A percentile compares a stretch with the other conserved stretches of the same genome.
Conservation (phyloP, 2,113 vertebrate species). For the Leptocoma aspasia region DNA sequence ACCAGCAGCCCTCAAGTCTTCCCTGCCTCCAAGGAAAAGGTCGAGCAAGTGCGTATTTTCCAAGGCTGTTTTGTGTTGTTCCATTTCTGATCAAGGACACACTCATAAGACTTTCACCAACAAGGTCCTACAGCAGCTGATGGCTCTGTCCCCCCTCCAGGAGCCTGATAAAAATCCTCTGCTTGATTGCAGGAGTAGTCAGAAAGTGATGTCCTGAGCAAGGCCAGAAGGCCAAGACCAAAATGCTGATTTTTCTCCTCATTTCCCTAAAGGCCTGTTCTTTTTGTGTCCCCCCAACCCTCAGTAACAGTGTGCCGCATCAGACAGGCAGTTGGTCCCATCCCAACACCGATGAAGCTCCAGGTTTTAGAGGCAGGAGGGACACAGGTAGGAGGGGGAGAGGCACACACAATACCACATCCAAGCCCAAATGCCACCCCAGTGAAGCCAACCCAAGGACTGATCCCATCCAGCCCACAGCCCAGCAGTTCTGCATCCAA, state of each 20-base stretch:
- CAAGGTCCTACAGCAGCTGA: not conserved
- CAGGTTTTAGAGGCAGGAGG: not conserved
- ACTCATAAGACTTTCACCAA: not conserved
- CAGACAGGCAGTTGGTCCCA: not conserved
- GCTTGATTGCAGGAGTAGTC: not conserved
- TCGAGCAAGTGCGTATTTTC: not conserved
- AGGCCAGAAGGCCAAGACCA: not conserved
- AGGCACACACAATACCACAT: fast-evolving
- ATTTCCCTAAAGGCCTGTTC: not conserved
- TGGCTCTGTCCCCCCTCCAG: not conserved
- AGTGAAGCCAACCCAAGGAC: not conserved
- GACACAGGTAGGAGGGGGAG: not conserved
- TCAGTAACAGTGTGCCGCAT: fast-evolving
- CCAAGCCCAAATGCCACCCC: not conserved
- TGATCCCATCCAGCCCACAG: not conserved
- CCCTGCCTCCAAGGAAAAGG: not conserved
- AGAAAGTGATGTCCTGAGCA: not conserved
- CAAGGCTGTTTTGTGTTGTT: not conserved
- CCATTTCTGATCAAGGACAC: not conserved
- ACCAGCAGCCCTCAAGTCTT: not conserved
- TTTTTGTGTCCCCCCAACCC: not conserved
- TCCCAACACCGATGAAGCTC: fast-evolving
- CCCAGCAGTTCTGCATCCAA: not conserved
- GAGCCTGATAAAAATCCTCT: not conserved
- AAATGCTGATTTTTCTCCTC: not conserved